phyloP scores from a whole-genome alignment of 2,888 invertebrate genomes.

The Apoda limacodes region DNA sequence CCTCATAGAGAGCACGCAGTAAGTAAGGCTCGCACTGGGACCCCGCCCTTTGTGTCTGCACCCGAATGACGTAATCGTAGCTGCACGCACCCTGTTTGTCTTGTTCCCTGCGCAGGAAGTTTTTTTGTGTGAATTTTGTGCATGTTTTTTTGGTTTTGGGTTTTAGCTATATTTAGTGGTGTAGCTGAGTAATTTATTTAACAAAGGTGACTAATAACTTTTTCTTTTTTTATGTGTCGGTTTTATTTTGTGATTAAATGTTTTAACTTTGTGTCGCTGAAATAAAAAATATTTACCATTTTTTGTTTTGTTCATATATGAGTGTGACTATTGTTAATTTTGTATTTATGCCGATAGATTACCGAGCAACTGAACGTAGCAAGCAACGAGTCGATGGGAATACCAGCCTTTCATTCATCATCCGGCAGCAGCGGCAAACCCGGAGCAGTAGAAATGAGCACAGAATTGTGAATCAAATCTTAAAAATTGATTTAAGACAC shows the following conservation, averaged over 20 bases:
- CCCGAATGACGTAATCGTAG: conserved; percentile 52
- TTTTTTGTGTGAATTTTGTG: conserved; percentile 25
- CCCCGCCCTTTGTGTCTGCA: conserved; percentile 39
- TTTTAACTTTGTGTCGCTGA: background rate
- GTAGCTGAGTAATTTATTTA: no score
- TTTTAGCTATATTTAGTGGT: no score
- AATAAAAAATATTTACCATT: background rate
- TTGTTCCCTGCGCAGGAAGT: conserved; percentile 32
- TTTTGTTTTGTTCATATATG: conserved; percentile 3
- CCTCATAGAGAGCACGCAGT: conserved; percentile 71
- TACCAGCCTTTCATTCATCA: conserved; percentile 26
- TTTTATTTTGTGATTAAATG: conserved; percentile 19
- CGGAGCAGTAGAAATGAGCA: conserved; percentile 74
- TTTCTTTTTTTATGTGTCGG: conserved; percentile 17
- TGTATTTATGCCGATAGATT: conserved; percentile 46
- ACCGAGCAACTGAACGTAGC: conserved; percentile 58
- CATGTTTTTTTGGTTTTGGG: conserved; percentile 21
- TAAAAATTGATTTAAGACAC: no score
- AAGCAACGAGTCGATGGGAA: conserved; percentile 28
- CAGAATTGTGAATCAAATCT: conserved; percentile 71
- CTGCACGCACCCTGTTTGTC: conserved; percentile 52
- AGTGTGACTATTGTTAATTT: conserved; percentile 9
- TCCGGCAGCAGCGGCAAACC: conserved; percentile 34
- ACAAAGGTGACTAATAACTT: conserved; percentile 18
- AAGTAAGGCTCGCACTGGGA: conserved; percentile 48